A percentile compares a stretch with the other conserved stretches of the same genome.
Conservation (phyloP, 2,888 invertebrate genomes). For the Dinocampus coccinellae region DNA sequence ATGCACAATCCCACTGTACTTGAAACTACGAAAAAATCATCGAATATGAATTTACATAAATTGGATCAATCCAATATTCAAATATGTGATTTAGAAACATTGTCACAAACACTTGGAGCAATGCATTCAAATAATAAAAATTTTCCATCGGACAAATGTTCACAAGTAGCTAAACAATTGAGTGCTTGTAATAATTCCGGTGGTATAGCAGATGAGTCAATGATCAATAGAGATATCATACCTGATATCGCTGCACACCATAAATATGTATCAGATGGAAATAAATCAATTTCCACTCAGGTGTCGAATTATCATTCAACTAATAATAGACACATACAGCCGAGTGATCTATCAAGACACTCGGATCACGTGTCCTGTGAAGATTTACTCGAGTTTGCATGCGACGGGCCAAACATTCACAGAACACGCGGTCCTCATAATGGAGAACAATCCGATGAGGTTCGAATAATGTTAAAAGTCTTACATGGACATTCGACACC, state of each 20-base stretch:
- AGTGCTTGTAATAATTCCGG: not conserved
- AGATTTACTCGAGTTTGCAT: conserved; percentile 89
- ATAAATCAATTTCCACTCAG: not conserved
- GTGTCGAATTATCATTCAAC: not conserved
- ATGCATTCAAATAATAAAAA: not conserved
- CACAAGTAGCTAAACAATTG: not conserved
- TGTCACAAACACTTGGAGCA: not conserved
- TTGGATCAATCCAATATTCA: not conserved
- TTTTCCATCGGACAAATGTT: not conserved
- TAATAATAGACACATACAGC: conserved; percentile 16
- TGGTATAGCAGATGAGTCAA: no score
- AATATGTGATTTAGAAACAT: not conserved
- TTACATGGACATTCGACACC: conserved; percentile 73
- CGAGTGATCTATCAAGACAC: conserved; percentile 59
- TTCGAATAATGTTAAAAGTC: conserved; percentile 91
- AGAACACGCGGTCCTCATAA: conserved; percentile 84
- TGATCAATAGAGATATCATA: not conserved
- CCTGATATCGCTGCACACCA: not conserved
- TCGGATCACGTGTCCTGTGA: conserved; percentile 91
- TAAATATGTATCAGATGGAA: not conserved
- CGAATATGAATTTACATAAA: not conserved
- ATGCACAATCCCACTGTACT: no score
- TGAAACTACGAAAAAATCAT: no score
- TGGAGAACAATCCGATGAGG: conserved; percentile 86
- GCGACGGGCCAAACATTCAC: conserved; percentile 78